Conservation (phyloP, 2,888 invertebrate species). For the Maniola hyperantus region DNA sequence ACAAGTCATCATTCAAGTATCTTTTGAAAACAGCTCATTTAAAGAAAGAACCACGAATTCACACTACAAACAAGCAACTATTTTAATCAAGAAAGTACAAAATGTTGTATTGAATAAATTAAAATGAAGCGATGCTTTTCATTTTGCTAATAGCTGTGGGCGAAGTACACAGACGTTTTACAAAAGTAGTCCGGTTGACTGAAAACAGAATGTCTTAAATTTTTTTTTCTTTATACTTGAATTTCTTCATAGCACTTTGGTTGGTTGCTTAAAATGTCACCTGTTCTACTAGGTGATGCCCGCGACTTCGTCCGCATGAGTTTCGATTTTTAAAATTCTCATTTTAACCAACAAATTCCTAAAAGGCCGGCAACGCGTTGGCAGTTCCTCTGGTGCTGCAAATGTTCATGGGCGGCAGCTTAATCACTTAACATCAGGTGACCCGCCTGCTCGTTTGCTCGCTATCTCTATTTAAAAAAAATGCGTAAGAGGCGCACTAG, state of each 20-base stretch:
- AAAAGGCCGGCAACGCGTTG: too few relatives aligned
- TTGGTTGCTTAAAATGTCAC: background rate
- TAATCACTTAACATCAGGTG: too few relatives aligned
- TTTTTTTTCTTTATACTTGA: background rate
- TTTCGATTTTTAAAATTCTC: too few relatives aligned
- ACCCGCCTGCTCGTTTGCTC: too few relatives aligned
- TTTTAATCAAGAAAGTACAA: conserved; percentile 32
- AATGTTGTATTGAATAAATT: conserved; percentile 32
- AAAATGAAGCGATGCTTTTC: conserved; percentile 33
- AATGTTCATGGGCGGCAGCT: too few relatives aligned
- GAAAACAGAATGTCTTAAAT: background rate
- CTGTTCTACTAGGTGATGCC: too few relatives aligned
- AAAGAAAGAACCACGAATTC: conserved; percentile 27
- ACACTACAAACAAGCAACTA: conserved; percentile 24
- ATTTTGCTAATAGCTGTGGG: conserved; percentile 32
- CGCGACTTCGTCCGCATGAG: too few relatives aligned
- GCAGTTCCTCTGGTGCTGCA: too few relatives aligned
- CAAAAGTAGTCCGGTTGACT: conserved; percentile 9
- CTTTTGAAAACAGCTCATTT: conserved; percentile 15
- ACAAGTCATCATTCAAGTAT: too few relatives aligned
- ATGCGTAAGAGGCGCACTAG: too few relatives aligned
- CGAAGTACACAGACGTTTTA: conserved; percentile 20
- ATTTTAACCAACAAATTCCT: too few relatives aligned
- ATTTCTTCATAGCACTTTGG: background rate
- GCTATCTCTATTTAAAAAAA: too few relatives aligned